Evolutionary conservation across 2,888 invertebrate species (phyloP).

Genomic region (Limnephilus rhombicus): DNA sequence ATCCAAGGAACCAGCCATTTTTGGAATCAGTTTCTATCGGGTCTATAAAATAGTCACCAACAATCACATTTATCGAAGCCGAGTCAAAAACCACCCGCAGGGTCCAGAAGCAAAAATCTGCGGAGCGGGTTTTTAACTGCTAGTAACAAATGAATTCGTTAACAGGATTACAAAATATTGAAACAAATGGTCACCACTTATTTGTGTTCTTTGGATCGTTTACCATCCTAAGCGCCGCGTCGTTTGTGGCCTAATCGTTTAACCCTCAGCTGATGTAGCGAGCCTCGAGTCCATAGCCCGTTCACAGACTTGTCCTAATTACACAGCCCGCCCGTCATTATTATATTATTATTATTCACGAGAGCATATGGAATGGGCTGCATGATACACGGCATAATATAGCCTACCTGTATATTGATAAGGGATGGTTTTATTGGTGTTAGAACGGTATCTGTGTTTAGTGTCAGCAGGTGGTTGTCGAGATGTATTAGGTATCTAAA

Average conservation of each 20-base stretch:
- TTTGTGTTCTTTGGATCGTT: constrained; percentile 37
- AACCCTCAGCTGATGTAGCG: constrained; percentile 8
- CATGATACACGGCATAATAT: neutral
- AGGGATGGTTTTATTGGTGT: neutral
- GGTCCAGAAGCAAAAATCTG: too few relatives aligned
- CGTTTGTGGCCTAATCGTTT: constrained; percentile 65
- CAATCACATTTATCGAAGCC: too few relatives aligned
- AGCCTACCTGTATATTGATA: neutral
- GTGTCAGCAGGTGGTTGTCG: neutral
- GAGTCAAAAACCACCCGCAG: too few relatives aligned
- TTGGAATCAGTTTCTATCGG: too few relatives aligned
- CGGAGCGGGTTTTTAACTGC: too few relatives aligned
- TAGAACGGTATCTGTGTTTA: neutral
- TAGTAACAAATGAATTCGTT: too few relatives aligned
- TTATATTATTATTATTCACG: constrained; percentile 16
- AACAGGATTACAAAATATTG: neutral
- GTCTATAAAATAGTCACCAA: too few relatives aligned
- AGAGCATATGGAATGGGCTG: constrained; percentile 10
- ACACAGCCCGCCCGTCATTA: constrained; percentile 23
- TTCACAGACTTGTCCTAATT: constrained; percentile 47
- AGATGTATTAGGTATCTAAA: neutral
- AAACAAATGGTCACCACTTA: constrained; percentile 35
- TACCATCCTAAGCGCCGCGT: constrained; percentile 63
- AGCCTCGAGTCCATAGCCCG: neutral
- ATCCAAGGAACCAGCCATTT: too few relatives aligned